Percentiles rank a stretch among this genome's conserved stretches.
Conservation (phyloP, 2,797 vertebrate genomes). For the Chelidonichthys spinosus region DNA sequence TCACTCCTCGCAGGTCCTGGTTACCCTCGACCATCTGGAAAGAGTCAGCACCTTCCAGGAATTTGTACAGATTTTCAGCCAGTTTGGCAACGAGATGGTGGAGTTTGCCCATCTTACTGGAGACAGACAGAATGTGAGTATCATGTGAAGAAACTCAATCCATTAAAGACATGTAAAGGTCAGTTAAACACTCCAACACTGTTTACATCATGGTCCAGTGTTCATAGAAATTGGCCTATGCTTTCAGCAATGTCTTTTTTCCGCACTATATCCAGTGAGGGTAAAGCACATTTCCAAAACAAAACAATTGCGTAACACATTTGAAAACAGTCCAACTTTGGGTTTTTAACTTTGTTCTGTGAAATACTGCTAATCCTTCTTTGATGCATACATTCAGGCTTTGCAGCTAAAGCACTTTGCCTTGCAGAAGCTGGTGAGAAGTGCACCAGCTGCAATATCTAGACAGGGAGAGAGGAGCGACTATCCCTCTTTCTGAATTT, state of each 20-base stretch:
- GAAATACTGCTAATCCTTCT: slow-evolving; percentile 64
- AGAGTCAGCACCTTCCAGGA: slow-evolving; percentile 98
- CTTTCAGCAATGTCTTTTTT: slow-evolving; percentile 2
- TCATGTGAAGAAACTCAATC: slow-evolving; percentile 28
- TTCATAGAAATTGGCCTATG: slow-evolving; percentile 28
- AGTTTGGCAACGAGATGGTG: slow-evolving; percentile 99
- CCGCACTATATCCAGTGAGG: slow-evolving; percentile 9
- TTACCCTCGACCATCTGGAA: slow-evolving; percentile 96
- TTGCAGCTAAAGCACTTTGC: slow-evolving; percentile 65
- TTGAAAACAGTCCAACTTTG: slow-evolving; percentile 38
- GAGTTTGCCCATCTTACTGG: slow-evolving; percentile 99
- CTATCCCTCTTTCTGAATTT: slow-evolving; percentile 57
- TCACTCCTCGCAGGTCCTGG: slow-evolving; percentile 88
- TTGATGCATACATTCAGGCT: slow-evolving; percentile 60
- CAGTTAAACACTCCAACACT: slow-evolving; percentile 24
- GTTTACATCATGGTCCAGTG: slow-evolving; percentile 32
- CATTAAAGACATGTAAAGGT: slow-evolving; percentile 6
- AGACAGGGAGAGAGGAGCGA: slow-evolving; percentile 47
- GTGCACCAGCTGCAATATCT: slow-evolving; percentile 63
- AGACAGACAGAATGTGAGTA: slow-evolving; percentile 96
- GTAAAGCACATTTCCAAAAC: slow-evolving; percentile 46
- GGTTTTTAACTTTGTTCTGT: slow-evolving; percentile 54
- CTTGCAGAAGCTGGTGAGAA: slow-evolving; percentile 70
- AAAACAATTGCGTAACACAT: slow-evolving; percentile 47
- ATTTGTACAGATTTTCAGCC: slow-evolving; percentile 99